phyloP scores from a whole-genome alignment of 2,113 vertebrate genomes.

The Podiceps cristatus region DNA sequence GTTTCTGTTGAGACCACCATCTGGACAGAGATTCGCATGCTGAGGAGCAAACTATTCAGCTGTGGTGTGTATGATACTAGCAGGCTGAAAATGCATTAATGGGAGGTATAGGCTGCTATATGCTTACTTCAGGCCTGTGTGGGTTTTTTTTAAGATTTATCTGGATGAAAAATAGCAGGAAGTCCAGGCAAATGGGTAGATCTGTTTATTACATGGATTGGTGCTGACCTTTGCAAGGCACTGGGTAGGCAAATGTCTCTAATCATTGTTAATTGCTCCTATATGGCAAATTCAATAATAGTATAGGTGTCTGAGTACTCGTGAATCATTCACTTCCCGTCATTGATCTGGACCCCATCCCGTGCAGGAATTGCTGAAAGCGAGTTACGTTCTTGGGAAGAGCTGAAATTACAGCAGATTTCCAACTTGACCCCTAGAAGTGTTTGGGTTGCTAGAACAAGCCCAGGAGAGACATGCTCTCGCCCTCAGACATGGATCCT shows the following conservation, averaged over 20 bases:
- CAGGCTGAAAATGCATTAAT: background rate
- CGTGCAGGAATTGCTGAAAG: background rate
- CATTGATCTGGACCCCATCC: background rate
- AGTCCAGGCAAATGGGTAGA: background rate
- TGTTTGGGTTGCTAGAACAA: background rate
- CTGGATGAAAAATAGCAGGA: background rate
- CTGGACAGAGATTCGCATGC: conserved; percentile 64
- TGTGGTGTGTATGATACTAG: background rate
- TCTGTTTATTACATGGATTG: background rate
- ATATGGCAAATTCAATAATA: background rate
- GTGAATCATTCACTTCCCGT: background rate
- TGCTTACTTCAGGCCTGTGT: background rate
- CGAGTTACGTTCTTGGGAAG: background rate
- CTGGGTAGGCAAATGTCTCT: background rate
- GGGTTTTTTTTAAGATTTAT: background rate
- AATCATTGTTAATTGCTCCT: background rate
- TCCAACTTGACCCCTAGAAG: background rate
- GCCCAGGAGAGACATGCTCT: background rate
- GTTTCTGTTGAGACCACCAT: conserved; percentile 75
- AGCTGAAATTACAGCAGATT: background rate
- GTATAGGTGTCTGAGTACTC: background rate
- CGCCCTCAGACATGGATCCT: background rate
- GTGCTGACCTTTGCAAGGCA: background rate
- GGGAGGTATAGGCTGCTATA: background rate
- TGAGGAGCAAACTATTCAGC: background rate